Percentiles rank a stretch among this genome's conserved stretches.
These are phyloP conservation scores for Dryoscopus gambensis DNA, from an alignment of 2,113 vertebrate species.

Conservation along the genomic window DNA sequence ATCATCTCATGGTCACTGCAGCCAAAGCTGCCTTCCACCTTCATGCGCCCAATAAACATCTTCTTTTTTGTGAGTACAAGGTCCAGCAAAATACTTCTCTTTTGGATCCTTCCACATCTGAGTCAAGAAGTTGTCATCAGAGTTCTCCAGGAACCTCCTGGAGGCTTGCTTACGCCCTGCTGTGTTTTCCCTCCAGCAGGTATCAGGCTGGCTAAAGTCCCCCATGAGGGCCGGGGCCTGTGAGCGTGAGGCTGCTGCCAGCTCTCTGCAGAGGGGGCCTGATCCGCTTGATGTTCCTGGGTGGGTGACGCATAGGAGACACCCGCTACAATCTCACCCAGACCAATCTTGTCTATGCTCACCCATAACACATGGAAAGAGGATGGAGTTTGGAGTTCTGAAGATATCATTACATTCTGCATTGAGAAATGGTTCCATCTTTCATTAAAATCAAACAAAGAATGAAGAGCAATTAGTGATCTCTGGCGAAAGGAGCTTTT, in stretches of 20 bases:
- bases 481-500: background rate
- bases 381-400: background rate
- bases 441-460: background rate
- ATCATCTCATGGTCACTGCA: background rate
- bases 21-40: background rate
- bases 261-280: accelerated
- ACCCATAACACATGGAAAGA: background rate
- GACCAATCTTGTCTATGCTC: background rate
- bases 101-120: background rate
- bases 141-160: background rate
- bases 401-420: background rate
- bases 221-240: background rate
- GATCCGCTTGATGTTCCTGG: background rate
- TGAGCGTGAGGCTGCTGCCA: background rate
- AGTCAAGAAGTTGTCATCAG: background rate
- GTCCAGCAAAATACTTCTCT: background rate
- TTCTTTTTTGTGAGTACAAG: background rate
- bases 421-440: background rate
- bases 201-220: background rate
- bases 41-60: accelerated
- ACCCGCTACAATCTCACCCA: background rate
- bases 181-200: background rate
- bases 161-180: background rate
- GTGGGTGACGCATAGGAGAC: background rate
- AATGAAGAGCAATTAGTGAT: background rate